phyloP scores from a whole-genome alignment of 2,113 vertebrate genomes.

The Trachemys scripta region DNA sequence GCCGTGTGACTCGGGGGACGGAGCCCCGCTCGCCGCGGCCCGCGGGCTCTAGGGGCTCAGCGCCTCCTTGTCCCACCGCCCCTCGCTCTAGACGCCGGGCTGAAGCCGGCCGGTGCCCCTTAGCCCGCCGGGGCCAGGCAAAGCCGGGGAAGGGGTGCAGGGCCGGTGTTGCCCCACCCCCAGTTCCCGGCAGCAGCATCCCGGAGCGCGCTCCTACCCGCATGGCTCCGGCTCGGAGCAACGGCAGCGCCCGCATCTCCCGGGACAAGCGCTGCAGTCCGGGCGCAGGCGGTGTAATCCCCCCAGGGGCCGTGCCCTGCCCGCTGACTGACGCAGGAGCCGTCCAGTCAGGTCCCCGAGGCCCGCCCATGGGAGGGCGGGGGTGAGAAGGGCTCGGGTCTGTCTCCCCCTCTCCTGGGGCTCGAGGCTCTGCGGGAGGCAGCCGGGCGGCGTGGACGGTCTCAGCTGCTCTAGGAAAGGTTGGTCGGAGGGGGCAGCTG shows the following conservation, averaged over 20 bases:
- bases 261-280: background rate
- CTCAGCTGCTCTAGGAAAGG: background rate
- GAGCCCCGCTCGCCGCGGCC: background rate
- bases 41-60: background rate
- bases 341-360: conserved; percentile 35
- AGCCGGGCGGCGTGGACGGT: accelerated
- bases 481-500: background rate
- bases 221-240: background rate
- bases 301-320: conserved; percentile 1
- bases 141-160: background rate
- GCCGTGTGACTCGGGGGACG: background rate
- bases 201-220: conserved; percentile 6
- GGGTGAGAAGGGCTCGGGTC: accelerated
- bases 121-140: background rate
- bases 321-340: background rate
- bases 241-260: background rate
- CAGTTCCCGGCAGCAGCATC: background rate
- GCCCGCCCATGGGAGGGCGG: background rate
- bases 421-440: accelerated
- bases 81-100: background rate
- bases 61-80: background rate
- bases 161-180: accelerated
- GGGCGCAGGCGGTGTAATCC: background rate
- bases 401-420: background rate
- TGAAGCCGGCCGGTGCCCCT: too few species aligned